Conservation (phyloP, 2,113 vertebrate species). For the Axis porcinus region DNA sequence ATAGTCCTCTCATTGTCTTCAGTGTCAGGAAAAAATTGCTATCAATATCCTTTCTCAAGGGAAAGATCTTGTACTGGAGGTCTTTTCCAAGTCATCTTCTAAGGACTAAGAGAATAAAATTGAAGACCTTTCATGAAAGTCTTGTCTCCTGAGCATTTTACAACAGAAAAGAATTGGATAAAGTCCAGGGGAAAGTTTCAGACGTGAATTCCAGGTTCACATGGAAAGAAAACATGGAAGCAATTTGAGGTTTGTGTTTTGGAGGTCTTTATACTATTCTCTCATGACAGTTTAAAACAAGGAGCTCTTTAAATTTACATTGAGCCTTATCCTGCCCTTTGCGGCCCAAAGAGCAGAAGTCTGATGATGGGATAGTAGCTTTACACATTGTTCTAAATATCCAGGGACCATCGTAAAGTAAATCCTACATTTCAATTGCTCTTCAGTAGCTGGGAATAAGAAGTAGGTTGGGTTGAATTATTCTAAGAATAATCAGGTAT, state of each 20-base stretch:
- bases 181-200: conserved; percentile 59
- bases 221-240: conserved; percentile 56
- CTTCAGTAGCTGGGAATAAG: background rate
- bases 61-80: conserved; percentile 23
- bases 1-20: background rate
- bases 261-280: conserved; percentile 56
- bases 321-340: background rate
- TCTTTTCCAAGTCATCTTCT: conserved; percentile 39
- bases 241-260: conserved; percentile 64
- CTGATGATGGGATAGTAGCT: conserved; percentile 10
- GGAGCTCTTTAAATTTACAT: conserved; percentile 52
- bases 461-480: background rate
- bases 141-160: conserved; percentile 61
- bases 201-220: conserved; percentile 51
- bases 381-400: background rate
- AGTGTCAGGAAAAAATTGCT: background rate
- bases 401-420: background rate
- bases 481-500: background rate
- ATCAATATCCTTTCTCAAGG: conserved; percentile 23
- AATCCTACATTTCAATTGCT: conserved; percentile 8
- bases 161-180: conserved; percentile 56
- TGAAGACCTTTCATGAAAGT: conserved; percentile 54
- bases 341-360: background rate
- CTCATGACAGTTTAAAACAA: conserved; percentile 49
- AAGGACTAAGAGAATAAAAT: conserved; percentile 40